These are phyloP conservation scores for Microtus richardsoni DNA, from an alignment of 2,113 vertebrate genomes.

Conservation along the genomic window DNA sequence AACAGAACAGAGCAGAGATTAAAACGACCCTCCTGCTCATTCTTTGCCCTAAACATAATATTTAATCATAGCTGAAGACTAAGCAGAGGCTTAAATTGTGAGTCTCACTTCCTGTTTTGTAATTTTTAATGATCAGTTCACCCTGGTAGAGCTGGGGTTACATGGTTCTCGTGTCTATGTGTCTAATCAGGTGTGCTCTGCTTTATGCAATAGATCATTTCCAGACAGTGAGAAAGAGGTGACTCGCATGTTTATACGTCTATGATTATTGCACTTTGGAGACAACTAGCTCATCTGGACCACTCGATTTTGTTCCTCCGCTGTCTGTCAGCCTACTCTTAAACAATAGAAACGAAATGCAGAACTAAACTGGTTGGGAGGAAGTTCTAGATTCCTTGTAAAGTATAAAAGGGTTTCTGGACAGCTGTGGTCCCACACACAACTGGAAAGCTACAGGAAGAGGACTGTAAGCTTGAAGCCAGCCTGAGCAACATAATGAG, in stretches of 20 bases:
- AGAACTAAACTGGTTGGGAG: conserved; percentile 27
- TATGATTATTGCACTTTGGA: not conserved
- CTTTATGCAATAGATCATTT: conserved; percentile 49
- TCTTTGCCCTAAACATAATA: conserved; percentile 59
- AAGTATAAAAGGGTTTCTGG: conserved; percentile 6
- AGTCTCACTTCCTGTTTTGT: conserved; percentile 74
- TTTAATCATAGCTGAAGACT: conserved; percentile 66
- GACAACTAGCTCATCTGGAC: not conserved
- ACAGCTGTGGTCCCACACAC: not conserved
- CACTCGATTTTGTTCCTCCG: conserved; percentile 9
- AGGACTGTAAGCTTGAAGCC: not conserved
- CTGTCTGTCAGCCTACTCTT: not conserved
- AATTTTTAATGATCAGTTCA: conserved; percentile 70
- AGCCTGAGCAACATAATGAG: not conserved
- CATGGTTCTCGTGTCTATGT: conserved; percentile 43
- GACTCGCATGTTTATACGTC: conserved; percentile 38
- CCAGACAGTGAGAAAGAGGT: conserved; percentile 44
- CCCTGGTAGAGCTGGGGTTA: not conserved
- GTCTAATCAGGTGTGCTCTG: conserved; percentile 64
- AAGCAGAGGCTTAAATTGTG: conserved; percentile 74
- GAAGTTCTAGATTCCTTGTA: not conserved
- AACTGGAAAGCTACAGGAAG: not conserved
- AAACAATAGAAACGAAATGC: not conserved
- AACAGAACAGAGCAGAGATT: conserved; percentile 56
- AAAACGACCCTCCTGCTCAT: conserved; percentile 52